Conservation (phyloP, 2,888 invertebrate species). For the Platynereis dumerilii region DNA sequence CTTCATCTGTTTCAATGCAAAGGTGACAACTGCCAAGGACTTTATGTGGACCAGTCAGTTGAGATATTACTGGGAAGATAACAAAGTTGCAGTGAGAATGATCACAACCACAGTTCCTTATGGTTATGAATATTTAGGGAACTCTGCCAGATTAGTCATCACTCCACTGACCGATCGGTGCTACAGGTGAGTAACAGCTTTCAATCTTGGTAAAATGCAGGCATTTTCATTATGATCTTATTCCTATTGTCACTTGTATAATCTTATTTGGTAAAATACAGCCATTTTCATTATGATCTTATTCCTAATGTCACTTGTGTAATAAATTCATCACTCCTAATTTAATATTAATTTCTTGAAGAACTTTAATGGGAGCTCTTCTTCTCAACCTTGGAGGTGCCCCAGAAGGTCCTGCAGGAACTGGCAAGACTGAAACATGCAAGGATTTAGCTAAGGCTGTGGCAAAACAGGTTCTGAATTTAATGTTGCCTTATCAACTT, state of each 20-base stretch:
- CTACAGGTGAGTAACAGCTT: conserved; percentile 49
- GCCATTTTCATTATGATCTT: no score
- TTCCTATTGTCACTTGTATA: no score
- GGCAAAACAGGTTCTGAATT: conserved; percentile 57
- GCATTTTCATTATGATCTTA: no score
- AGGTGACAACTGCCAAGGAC: conserved; percentile 45
- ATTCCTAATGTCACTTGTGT: no score
- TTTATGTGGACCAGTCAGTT: conserved; percentile 63
- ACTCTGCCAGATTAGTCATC: conserved; percentile 61
- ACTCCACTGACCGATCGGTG: conserved; percentile 64
- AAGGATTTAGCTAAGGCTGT: conserved; percentile 64
- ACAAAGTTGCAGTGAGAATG: conserved; percentile 59
- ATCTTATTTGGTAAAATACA: no score
- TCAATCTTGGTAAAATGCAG: no score
- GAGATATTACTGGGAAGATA: conserved; percentile 58
- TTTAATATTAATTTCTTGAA: no score
- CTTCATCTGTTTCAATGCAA: no score
- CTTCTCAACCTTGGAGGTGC: conserved; percentile 62
- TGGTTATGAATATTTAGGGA: conserved; percentile 63
- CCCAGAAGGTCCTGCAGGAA: conserved; percentile 63
- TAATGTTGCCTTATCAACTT: background rate
- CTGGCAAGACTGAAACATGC: conserved; percentile 63
- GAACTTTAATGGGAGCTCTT: conserved; percentile 62
- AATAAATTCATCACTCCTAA: no score
- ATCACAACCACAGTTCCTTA: conserved; percentile 62